Base-by-base conservation (phyloP, 2,888 invertebrate genomes). In the Crocallis elinguaria region DNA sequence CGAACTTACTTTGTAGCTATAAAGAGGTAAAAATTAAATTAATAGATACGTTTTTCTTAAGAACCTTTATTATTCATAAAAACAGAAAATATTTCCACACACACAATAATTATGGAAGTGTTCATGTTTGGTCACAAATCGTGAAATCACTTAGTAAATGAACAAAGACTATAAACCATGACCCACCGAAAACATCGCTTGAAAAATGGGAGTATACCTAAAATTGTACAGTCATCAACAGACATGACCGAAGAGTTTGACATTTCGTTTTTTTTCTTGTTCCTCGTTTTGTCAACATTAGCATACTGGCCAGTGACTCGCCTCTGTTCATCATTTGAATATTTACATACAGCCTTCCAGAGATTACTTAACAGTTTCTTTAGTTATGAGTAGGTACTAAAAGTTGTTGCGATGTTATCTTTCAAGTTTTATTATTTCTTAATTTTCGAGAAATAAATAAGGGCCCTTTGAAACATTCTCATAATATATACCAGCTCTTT, bases 191-290 rank as follows among this genome's bases (percentile, higher is more conserved):
- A 66, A 54, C 67, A 72, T 53, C 64, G 69, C 73, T 72, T 73
- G 73, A 73, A 71, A 69, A 73, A 77, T 79, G 80, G 86, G 86
- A 79, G 88, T 81, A 86, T 75, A 79, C 68, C 79, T 73, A 81
- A 73, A 84, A 79, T 67, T 79, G 88, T 84, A 84, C 76, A 89
- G 84, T 88, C 89, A 87, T 88, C 83, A 79, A 76, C 84, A 82
- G 67, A 79, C 74, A 73, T 69, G 72, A 70, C 77, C 77, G 67
- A 75, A 63, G 72, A 74, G 71, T 71, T 64, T 88, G 88, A 87
- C 86, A 83, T 86, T 84, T 86, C 67, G 73, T 78, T 75, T 75
- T 77, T 43, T 30, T 43, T 43, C 30, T 21, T 9, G 41, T 8
- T 11, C 9, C 9, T 42, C 42, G 74, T 79, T 75, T 75, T 78